Evolutionary conservation across 2,797 vertebrate species (phyloP).

Genomic region (Crocidura indochinensis): DNA sequence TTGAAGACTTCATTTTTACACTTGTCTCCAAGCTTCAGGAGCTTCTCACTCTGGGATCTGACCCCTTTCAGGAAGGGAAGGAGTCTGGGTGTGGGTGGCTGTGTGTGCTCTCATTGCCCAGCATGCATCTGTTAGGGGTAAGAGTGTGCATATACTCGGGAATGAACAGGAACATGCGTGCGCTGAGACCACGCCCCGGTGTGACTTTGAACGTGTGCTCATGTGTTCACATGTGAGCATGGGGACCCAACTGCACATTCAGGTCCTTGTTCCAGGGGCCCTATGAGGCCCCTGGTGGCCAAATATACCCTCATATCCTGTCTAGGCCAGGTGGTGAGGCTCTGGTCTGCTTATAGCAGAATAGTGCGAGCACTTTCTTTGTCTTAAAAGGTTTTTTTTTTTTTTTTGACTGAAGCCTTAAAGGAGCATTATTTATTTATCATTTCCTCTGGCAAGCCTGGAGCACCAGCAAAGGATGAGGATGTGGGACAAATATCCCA

Average conservation of each 20-base stretch:
- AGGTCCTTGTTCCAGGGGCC: constrained; percentile 83
- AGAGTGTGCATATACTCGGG: constrained; percentile 71
- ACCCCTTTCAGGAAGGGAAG: constrained; percentile 63
- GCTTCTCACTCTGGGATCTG: constrained; percentile 76
- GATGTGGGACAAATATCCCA: constrained; percentile 48
- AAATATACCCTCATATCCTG: constrained; percentile 58
- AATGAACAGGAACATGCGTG: constrained; percentile 86
- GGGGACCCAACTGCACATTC: constrained; percentile 85
- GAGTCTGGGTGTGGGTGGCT: constrained; percentile 67
- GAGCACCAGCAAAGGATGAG: constrained; percentile 68
- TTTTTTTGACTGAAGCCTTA: constrained; percentile 85
- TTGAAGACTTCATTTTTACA: constrained; percentile 79
- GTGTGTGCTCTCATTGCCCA: constrained; percentile 62
- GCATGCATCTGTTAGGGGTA: constrained; percentile 18
- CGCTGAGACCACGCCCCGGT: constrained; percentile 77
- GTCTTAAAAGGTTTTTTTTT: constrained; percentile 84
- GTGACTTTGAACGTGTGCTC: constrained; percentile 78
- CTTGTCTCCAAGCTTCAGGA: constrained; percentile 57
- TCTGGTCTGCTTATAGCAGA: constrained; percentile 71
- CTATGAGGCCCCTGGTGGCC: constrained; percentile 69
- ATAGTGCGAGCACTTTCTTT: constrained; percentile 82
- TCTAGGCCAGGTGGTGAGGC: constrained; percentile 54
- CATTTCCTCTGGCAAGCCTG: constrained; percentile 79
- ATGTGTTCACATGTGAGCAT: constrained; percentile 70
- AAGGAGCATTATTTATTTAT: constrained; percentile 86